Evolutionary conservation across 2,797 vertebrate genomes (phyloP).

Genomic region (Heteromormyrus szaboi): DNA sequence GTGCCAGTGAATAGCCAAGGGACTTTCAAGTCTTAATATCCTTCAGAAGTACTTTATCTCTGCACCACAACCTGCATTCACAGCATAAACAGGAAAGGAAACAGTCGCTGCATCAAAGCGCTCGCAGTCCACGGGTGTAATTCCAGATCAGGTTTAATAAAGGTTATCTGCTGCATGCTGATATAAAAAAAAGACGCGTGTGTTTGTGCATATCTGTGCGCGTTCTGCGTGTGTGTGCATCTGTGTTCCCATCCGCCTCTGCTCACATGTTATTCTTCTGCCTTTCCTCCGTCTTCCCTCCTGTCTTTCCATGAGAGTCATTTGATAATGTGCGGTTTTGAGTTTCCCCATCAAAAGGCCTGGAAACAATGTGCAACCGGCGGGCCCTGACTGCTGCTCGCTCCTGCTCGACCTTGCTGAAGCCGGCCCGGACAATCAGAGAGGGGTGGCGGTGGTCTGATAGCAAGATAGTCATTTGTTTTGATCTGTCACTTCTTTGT

Average conservation of each 20-base stretch:
- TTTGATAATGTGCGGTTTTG: slow-evolving; percentile 83
- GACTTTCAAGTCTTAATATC: slow-evolving; percentile 93
- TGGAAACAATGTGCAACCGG: slow-evolving; percentile 65
- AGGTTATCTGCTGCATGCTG: slow-evolving; percentile 84
- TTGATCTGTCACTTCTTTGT: slow-evolving; percentile 76
- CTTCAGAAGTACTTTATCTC: slow-evolving; percentile 93
- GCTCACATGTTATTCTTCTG: slow-evolving; percentile 46
- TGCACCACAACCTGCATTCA: slow-evolving; percentile 76
- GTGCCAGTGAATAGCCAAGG: slow-evolving; percentile 89
- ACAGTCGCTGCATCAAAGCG: slow-evolving; percentile 78
- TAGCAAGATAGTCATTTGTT: slow-evolving; percentile 75
- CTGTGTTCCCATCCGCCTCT: slow-evolving; percentile 41
- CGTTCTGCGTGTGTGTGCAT: slow-evolving; percentile 27
- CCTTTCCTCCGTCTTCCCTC: slow-evolving; percentile 24
- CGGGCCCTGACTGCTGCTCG: slow-evolving; percentile 63
- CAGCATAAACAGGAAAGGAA: slow-evolving; percentile 86
- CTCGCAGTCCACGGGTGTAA: slow-evolving; percentile 69
- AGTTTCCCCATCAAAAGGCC: slow-evolving; percentile 76
- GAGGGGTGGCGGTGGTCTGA: slow-evolving; percentile 62
- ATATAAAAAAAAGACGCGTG: slow-evolving; percentile 67
- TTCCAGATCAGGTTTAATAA: slow-evolving; percentile 91
- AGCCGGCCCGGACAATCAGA: slow-evolving; percentile 59
- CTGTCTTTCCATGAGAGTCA: slow-evolving; percentile 62
- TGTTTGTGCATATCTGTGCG: slow-evolving; percentile 51
- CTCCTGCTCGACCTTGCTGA: slow-evolving; percentile 37